Conservation (phyloP, 2,888 invertebrate species). For the Tiphia femorata region DNA sequence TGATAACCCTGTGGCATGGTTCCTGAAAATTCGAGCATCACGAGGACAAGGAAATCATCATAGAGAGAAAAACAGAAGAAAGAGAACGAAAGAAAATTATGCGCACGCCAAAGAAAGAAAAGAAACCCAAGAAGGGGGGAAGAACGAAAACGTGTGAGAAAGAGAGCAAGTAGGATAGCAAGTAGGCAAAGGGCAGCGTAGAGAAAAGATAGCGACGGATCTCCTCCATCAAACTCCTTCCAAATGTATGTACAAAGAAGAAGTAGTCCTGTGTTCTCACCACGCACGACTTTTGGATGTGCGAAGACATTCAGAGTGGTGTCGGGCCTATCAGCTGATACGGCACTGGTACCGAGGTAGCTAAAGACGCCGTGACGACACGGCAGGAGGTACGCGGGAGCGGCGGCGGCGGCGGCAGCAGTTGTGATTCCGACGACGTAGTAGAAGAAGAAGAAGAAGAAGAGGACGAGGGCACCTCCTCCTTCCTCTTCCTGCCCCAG, state of each 20-base stretch:
- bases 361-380: constrained; percentile 18
- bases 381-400: background rate
- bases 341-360: constrained; percentile 47
- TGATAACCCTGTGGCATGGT: no score
- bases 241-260: background rate
- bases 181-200: background rate
- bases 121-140: background rate
- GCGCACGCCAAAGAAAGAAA: background rate
- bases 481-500: constrained; percentile 17
- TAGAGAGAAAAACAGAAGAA: background rate
- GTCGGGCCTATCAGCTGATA: constrained; percentile 52
- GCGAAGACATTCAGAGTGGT: constrained; percentile 67
- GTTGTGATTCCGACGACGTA: background rate
- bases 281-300: constrained; percentile 67
- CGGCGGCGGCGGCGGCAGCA: background rate
- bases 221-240: no score
- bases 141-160: constrained; percentile 3
- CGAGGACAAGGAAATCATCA: background rate
- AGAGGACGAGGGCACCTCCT: constrained; percentile 30
- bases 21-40: no score
- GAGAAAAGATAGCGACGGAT: background rate
- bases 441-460: background rate
- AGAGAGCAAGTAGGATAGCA: background rate
- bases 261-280: constrained; percentile 46
- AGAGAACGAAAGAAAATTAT: background rate